Evolutionary conservation across 2,113 vertebrate genomes (phyloP).

Genomic region (Scytalopus superciliaris): DNA sequence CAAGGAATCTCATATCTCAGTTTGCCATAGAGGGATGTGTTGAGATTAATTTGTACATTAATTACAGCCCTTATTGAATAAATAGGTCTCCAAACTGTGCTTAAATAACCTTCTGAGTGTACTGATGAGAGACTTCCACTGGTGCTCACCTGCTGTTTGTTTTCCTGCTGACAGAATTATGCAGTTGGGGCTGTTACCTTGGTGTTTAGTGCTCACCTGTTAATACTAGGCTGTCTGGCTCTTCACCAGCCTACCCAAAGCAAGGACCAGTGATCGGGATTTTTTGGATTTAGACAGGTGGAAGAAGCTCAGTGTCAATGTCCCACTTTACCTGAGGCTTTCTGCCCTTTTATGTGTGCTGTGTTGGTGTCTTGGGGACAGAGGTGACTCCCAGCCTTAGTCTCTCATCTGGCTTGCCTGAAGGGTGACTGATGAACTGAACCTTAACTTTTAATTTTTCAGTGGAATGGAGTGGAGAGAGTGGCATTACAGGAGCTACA

Average conservation of each 20-base stretch:
- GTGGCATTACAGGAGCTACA: not conserved
- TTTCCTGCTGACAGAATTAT: not conserved
- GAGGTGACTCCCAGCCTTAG: not conserved
- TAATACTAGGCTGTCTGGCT: not conserved
- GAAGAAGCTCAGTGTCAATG: rapidly evolving
- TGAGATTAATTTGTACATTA: slow-evolving; percentile 42
- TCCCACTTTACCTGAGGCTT: not conserved
- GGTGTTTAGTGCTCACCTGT: not conserved
- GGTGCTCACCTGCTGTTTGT: slow-evolving; percentile 29
- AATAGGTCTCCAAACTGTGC: not conserved
- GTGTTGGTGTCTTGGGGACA: not conserved
- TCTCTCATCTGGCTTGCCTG: not conserved
- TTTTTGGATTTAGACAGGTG: not conserved
- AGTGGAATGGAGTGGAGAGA: not conserved
- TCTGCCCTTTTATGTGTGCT: not conserved
- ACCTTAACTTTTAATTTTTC: not conserved
- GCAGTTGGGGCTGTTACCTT: not conserved
- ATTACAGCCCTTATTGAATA: slow-evolving; percentile 32
- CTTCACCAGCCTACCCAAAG: not conserved
- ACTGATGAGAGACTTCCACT: not conserved
- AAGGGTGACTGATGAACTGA: not conserved
- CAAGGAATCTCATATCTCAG: not conserved
- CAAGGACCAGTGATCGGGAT: not conserved
- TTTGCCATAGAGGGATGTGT: not conserved
- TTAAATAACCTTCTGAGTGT: slow-evolving; percentile 30